Percentiles rank a stretch among this genome's conserved stretches.
phyloP scores from a whole-genome alignment of 2,797 vertebrate genomes.

The Octomys mimax region DNA sequence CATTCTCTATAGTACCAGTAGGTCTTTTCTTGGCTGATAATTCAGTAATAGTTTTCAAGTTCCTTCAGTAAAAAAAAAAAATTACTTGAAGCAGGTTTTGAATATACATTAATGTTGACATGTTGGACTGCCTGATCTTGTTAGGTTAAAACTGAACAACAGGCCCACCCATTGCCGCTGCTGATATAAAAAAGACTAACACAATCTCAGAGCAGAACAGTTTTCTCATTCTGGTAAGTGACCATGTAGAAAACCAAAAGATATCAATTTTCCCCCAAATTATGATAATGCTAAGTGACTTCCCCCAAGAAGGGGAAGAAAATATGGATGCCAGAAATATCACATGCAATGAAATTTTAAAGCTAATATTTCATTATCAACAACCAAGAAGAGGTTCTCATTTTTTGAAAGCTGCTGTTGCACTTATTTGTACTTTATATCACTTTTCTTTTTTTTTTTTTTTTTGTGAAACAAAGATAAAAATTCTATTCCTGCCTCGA shows the following conservation, averaged over 20 bases:
- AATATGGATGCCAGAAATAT: conserved; percentile 67
- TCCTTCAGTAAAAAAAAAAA: conserved; percentile 64
- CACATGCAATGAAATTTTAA: conserved; percentile 73
- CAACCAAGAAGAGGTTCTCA: conserved; percentile 53
- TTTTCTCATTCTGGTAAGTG: conserved; percentile 57
- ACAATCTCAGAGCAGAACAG: conserved; percentile 11
- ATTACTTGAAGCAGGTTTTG: not conserved
- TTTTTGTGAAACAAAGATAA: not conserved
- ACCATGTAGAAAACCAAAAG: conserved; percentile 52
- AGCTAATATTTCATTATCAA: conserved; percentile 56
- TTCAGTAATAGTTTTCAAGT: conserved; percentile 47
- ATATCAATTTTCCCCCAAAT: not conserved
- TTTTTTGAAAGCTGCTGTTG: not conserved
- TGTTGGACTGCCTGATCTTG: not conserved
- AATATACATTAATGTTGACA: not conserved
- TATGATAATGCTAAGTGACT: conserved; percentile 31
- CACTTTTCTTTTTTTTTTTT: not conserved
- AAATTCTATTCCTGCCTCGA: not conserved
- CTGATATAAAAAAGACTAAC: not conserved
- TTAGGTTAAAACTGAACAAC: not conserved
- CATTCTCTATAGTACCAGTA: not conserved
- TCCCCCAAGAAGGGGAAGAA: conserved; percentile 54
- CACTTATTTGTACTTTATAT: not conserved
- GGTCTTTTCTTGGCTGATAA: conserved; percentile 8
- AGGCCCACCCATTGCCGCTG: not conserved